Evolutionary conservation across 2,113 vertebrate genomes (phyloP).

Genomic region (Passer domesticus): DNA sequence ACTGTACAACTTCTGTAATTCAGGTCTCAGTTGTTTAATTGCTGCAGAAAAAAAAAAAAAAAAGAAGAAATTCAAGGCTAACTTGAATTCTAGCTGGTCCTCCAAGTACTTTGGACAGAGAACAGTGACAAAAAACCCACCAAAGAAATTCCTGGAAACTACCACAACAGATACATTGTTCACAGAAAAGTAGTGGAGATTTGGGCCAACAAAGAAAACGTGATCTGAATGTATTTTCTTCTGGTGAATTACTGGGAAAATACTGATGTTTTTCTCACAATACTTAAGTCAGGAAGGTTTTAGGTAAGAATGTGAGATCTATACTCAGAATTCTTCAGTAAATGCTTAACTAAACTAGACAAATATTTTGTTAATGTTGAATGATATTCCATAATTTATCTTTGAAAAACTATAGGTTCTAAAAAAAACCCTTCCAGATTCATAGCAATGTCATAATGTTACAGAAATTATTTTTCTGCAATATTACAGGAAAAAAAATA

Average conservation of each 20-base stretch:
- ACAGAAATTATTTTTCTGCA: background rate
- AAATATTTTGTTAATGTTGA: background rate
- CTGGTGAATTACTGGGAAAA: background rate
- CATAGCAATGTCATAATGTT: background rate
- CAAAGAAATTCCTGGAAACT: background rate
- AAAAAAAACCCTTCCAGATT: background rate
- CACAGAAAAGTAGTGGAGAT: background rate
- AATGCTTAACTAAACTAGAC: background rate
- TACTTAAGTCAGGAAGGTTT: background rate
- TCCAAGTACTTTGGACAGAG: background rate
- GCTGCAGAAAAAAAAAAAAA: background rate
- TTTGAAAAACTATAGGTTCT: background rate
- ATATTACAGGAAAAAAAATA: background rate
- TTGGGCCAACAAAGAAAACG: background rate
- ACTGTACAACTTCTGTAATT: background rate
- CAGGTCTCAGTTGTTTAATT: background rate
- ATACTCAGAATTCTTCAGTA: background rate
- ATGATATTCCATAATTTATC: background rate
- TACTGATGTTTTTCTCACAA: background rate
- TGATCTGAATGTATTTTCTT: background rate
- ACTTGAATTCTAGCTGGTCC: background rate
- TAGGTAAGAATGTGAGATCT: background rate
- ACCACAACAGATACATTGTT: background rate
- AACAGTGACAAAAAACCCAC: background rate
- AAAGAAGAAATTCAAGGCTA: background rate